Base-by-base conservation (phyloP, 1,140 invertebrate genomes). In the Caenorhabditis tropicalis region DNA sequence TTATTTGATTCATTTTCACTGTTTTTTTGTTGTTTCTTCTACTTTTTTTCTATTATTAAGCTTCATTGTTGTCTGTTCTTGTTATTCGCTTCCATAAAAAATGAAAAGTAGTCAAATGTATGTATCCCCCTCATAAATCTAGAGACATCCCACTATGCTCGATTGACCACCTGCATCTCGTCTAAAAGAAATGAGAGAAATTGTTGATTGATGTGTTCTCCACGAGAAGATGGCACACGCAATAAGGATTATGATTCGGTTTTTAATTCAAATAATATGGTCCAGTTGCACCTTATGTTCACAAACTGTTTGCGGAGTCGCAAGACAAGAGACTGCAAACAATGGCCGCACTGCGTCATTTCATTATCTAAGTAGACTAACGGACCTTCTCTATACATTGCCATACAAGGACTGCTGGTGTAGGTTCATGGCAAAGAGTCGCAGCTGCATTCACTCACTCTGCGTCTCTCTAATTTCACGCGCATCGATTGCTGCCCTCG, bases 1-100 rank as follows among this genome's bases (percentile, higher is more conserved):
- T 99, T 39, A 49, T 91, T 43, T 89, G 82, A 88, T n/a, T 16
- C 0, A n/a, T 51, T 80, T 82, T 21, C 27, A n/a, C n/a, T 24
- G 27, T 1, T 21, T 82, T 21, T 83, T 36, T 39, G 31, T 81
- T 29, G 49, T 6, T 43, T 58, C 36, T 43, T 99, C 43, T 19
- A 88, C 27, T 88, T 79, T 87, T 48, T 53, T 29, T 43, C 43
- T 74, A 9, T 43, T 74, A 12, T 39, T 7, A n/a, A 3, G 7
- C 39, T 36, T 60, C 49, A 48, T 82, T 82, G 53, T 81, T 58
- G 56, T 46, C 43, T 85, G 84, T 82, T 82, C 10, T 82, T 48
- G 36, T 82, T 82, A 19, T 36, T 60, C 5, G n/a, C n/a, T n/a
- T 53, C 9, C 19, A 15, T 49, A 24, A 19, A 81, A 56, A 81